phyloP scores from a whole-genome alignment of 2,888 invertebrate species.

The Julus scandinavius region DNA sequence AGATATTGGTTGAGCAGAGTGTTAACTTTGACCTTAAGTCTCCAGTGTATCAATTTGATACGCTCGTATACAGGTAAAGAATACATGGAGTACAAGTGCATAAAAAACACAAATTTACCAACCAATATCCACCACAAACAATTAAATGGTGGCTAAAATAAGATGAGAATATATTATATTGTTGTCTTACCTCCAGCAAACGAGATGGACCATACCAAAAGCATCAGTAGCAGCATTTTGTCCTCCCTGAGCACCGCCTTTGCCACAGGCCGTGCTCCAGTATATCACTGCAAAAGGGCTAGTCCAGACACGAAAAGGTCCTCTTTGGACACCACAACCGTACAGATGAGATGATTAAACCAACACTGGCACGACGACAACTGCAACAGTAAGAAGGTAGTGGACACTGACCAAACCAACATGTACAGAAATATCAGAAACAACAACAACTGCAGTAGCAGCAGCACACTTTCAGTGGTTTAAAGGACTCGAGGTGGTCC shows the following conservation, averaged over 20 bases:
- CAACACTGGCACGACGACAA: slow-evolving; percentile 4
- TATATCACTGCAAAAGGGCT: background rate
- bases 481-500: background rate
- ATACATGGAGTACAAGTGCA: no score
- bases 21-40: no score
- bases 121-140: background rate
- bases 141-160: background rate
- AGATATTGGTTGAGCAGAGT: no score
- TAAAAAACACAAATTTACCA: no score
- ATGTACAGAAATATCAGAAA: background rate
- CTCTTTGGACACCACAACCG: background rate
- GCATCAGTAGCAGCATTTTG: slow-evolving; percentile 45
- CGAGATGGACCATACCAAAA: slow-evolving; percentile 47
- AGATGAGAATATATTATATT: background rate
- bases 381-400: background rate
- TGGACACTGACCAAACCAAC: background rate
- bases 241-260: slow-evolving; percentile 47
- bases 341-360: background rate
- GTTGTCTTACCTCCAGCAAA: slow-evolving; percentile 13
- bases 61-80: no score
- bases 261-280: slow-evolving; percentile 36
- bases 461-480: background rate
- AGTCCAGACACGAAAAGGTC: background rate
- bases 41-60: no score
- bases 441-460: background rate